Conservation (phyloP, 1,140 invertebrate genomes). For the Drosophila kepulauana region DNA sequence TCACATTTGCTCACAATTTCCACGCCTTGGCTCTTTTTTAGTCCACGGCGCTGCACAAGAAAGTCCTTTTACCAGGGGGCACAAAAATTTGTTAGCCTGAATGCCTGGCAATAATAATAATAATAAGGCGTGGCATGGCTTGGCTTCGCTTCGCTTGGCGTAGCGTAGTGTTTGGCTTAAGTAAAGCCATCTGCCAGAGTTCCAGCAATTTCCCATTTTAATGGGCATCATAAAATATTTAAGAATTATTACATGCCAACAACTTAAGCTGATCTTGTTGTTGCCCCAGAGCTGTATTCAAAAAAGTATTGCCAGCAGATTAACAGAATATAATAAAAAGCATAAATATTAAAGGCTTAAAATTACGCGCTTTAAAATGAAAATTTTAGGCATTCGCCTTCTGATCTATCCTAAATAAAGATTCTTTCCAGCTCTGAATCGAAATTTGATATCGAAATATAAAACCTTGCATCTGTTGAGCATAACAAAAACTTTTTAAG, state of each 20-base stretch:
- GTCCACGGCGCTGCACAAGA: slow-evolving; percentile 10
- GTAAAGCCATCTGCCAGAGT: slow-evolving; percentile 32
- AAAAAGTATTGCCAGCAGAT: slow-evolving; percentile 1
- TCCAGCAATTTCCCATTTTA: slow-evolving; percentile 42
- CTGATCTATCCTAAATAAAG: not conserved
- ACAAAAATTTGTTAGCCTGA: slow-evolving; percentile 28
- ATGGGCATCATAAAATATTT: slow-evolving; percentile 42
- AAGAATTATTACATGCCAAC: slow-evolving; percentile 20
- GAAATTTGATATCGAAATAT: not conserved
- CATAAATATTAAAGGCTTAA: slow-evolving; percentile 5
- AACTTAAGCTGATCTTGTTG: slow-evolving; percentile 23
- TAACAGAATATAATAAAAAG: slow-evolving; percentile 16
- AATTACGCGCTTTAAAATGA: not conserved
- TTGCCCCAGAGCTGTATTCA: not conserved
- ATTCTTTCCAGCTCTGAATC: too few species aligned
- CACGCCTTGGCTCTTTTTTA: slow-evolving; percentile 22
- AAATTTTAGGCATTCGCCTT: not conserved
- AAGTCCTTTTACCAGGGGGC: not conserved
- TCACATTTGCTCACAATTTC: slow-evolving; percentile 41
- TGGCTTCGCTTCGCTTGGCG: too few species aligned
- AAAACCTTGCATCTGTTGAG: not conserved
- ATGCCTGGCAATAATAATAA: slow-evolving; percentile 39
- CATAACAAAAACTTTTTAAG: not conserved
- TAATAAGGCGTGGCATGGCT: slow-evolving; percentile 18
- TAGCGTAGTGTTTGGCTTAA: slow-evolving; percentile 8